These are phyloP conservation scores for Pyrrhia umbra DNA, from an alignment of 2,888 invertebrate species.

Conservation along the genomic window DNA sequence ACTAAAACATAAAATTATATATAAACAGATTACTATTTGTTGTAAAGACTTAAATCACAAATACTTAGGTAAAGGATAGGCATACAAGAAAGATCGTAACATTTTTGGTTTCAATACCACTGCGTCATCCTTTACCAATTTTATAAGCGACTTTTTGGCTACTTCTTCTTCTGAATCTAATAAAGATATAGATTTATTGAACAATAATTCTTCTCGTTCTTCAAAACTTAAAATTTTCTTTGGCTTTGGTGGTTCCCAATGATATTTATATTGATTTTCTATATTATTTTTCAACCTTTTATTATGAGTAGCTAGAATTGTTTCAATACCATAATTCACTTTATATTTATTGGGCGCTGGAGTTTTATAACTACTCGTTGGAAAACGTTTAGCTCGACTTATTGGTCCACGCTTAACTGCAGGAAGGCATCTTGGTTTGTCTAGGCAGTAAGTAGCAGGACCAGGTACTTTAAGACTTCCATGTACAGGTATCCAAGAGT, in stretches of 20 bases:
- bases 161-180: conserved; percentile 64
- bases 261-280: conserved; percentile 68
- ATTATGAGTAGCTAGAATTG: conserved; percentile 78
- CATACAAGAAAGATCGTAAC: conserved; percentile 39
- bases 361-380: conserved; percentile 31
- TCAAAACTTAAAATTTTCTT: conserved; percentile 63
- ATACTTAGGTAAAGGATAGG: conserved; percentile 13
- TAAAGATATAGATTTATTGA: conserved; percentile 73
- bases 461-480: conserved; percentile 74
- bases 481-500: conserved; percentile 76
- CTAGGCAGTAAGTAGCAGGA: conserved; percentile 74
- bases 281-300: conserved; percentile 74
- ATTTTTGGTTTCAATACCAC: conserved; percentile 23
- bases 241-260: conserved; percentile 66
- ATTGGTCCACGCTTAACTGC: conserved; percentile 78
- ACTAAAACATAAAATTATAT: neutral
- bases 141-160: neutral
- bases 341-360: conserved; percentile 80
- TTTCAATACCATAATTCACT: conserved; percentile 75
- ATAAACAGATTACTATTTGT: too few species aligned
- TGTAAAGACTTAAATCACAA: conserved; percentile 2
- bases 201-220: conserved; percentile 70
- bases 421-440: conserved; percentile 72
- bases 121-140: neutral
- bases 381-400: conserved; percentile 73